phyloP scores from a whole-genome alignment of 2,888 invertebrate species.

The Oxystoma pomonae region DNA sequence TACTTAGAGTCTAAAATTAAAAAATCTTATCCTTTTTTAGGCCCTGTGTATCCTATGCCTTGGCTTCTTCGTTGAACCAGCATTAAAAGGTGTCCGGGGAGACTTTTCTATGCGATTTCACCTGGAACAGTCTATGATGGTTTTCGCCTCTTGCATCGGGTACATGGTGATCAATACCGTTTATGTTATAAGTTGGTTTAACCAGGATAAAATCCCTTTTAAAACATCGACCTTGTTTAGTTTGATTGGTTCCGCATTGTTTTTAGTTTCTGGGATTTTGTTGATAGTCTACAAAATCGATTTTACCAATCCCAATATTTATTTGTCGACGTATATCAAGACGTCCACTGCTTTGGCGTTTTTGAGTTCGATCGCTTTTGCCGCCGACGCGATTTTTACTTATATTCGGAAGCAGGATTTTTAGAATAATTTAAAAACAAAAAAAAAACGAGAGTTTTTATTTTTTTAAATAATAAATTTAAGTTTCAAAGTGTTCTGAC shows the following conservation, averaged over 20 bases:
- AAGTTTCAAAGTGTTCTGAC: too few species aligned
- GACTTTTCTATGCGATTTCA: slow-evolving; percentile 32
- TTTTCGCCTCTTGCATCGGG: slow-evolving; percentile 63
- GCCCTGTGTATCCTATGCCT: slow-evolving; percentile 14
- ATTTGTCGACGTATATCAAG: slow-evolving; percentile 60
- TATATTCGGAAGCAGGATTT: slow-evolving; percentile 38
- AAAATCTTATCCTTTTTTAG: slow-evolving; percentile 12
- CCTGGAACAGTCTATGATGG: slow-evolving; percentile 58
- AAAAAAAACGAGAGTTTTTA: too few species aligned
- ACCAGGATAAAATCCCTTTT: slow-evolving; percentile 64
- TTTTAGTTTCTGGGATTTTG: slow-evolving; percentile 61
- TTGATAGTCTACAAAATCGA: slow-evolving; percentile 53
- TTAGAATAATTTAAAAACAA: slow-evolving; percentile 11
- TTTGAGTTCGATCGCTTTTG: slow-evolving; percentile 56
- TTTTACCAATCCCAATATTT: slow-evolving; percentile 58
- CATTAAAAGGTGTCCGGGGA: background rate
- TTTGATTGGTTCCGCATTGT: slow-evolving; percentile 57
- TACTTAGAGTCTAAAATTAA: too few species aligned
- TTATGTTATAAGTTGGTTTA: slow-evolving; percentile 55
- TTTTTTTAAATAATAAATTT: too few species aligned
- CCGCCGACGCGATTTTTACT: slow-evolving; percentile 59
- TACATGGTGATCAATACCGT: slow-evolving; percentile 62
- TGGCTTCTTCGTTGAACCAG: slow-evolving; percentile 18
- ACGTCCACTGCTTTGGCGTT: slow-evolving; percentile 61
- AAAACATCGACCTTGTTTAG: slow-evolving; percentile 61